These are phyloP conservation scores for Pinna nobilis DNA, from an alignment of 1,140 invertebrate genomes.

Conservation along the genomic window DNA sequence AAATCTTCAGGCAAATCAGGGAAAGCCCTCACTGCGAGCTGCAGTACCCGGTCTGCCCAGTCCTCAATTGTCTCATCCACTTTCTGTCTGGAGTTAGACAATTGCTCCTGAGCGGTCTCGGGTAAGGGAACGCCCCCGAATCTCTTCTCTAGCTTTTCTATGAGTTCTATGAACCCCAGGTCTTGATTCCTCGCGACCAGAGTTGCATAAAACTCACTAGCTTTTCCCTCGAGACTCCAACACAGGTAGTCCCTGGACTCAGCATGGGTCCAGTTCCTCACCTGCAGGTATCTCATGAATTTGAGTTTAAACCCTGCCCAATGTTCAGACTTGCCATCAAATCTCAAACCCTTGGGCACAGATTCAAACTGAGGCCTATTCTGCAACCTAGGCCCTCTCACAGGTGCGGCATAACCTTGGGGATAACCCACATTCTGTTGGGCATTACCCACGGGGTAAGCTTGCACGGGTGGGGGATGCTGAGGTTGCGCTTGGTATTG, in stretches of 20 bases:
- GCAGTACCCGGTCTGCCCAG: conserved; percentile 24
- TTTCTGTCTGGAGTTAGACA: background rate
- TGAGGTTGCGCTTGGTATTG: too few species aligned
- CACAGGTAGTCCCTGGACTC: conserved; percentile 19
- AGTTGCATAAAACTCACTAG: conserved; percentile 17
- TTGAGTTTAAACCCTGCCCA: conserved; percentile 13
- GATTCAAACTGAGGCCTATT: too few species aligned
- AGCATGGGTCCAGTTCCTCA: background rate
- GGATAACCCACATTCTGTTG: too few species aligned
- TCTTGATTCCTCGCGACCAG: background rate
- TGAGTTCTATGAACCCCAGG: conserved; percentile 1
- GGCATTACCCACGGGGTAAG: too few species aligned
- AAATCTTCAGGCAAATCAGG: conserved; percentile 7
- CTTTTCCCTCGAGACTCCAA: conserved; percentile 17
- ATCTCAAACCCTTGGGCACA: conserved; percentile 16
- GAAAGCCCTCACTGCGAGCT: conserved; percentile 4
- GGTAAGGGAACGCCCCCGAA: conserved; percentile 10
- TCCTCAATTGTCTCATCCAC: conserved; percentile 12
- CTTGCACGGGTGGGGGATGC: too few species aligned
- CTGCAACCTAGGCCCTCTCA: too few species aligned
- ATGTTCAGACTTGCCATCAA: conserved; percentile 11
- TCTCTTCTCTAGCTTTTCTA: conserved; percentile 14
- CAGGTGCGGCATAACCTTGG: too few species aligned
- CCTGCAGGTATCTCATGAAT: conserved; percentile 6
- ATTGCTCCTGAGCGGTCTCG: conserved; percentile 22